Percentiles rank a stretch among this genome's conserved stretches.
Conservation (phyloP, 2,888 invertebrate species). For the Epistrophe grossulariae region DNA sequence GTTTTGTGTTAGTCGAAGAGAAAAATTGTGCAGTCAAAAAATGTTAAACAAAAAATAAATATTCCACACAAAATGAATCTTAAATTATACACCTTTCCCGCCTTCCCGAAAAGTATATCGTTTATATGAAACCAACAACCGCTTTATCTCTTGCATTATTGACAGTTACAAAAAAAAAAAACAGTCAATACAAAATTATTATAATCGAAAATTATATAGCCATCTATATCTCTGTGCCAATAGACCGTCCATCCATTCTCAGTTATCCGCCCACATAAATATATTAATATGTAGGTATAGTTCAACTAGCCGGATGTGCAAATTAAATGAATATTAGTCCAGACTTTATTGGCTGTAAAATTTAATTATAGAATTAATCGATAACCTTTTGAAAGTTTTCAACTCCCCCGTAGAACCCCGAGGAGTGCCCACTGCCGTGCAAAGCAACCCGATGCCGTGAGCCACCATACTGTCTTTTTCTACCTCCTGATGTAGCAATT, state of each 20-base stretch:
- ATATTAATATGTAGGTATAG: not conserved
- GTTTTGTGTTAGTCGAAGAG: no score
- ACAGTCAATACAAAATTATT: not conserved
- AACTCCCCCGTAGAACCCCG: not conserved
- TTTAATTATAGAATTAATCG: constrained; percentile 73
- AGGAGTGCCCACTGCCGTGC: not conserved
- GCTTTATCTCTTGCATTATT: no score
- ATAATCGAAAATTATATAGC: not conserved
- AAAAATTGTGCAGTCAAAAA: no score
- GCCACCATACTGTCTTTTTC: not conserved
- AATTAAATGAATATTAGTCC: constrained; percentile 62
- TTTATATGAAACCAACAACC: no score
- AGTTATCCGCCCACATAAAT: not conserved
- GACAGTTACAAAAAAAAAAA: not conserved
- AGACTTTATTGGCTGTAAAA: constrained; percentile 65
- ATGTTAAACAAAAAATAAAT: no score
- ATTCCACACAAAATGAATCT: no score
- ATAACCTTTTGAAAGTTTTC: constrained; percentile 41
- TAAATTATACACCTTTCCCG: no score
- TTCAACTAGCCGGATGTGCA: constrained; percentile 38
- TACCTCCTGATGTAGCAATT: not conserved
- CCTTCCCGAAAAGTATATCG: no score
- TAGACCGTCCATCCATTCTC: not conserved
- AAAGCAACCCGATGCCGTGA: no score
- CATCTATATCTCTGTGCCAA: not conserved